Percentiles rank a stretch among this genome's conserved stretches.
Conservation (phyloP, 2,888 invertebrate species). For the Archaeoteleia sp. region DNA sequence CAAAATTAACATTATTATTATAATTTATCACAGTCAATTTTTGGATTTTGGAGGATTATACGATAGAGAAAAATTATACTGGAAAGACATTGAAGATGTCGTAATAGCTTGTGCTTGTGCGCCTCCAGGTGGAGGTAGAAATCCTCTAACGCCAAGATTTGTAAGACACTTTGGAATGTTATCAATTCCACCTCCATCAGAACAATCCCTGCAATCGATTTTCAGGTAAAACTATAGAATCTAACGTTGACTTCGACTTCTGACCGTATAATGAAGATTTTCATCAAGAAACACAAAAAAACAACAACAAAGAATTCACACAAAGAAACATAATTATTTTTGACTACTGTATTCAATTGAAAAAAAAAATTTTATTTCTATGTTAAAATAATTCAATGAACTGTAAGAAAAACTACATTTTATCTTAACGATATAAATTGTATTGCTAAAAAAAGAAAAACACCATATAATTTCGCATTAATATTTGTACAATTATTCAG, state of each 20-base stretch:
- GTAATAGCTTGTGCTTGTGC: conserved; percentile 89
- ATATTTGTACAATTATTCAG: conserved; percentile 64
- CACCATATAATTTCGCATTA: not conserved
- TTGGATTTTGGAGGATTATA: conserved; percentile 88
- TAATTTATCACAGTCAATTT: conserved; percentile 77
- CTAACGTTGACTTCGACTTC: no score
- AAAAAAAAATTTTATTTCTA: no score
- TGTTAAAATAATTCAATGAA: no score
- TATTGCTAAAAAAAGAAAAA: conserved; percentile 19
- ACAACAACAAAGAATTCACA: no score
- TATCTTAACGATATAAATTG: not conserved
- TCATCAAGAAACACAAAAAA: no score
- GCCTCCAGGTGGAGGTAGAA: conserved; percentile 93
- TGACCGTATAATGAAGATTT: no score
- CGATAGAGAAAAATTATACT: conserved; percentile 90
- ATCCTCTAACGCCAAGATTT: conserved; percentile 88
- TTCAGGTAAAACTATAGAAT: no score
- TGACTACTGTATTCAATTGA: no score
- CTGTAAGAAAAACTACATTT: no score
- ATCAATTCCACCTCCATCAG: conserved; percentile 87
- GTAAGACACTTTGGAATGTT: conserved; percentile 92
- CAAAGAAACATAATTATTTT: no score
- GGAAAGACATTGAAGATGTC: conserved; percentile 91
- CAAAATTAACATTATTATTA: not conserved
- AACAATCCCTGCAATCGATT: conserved; percentile 85